These are phyloP conservation scores for Ophion slaviceki DNA, from an alignment of 2,888 invertebrate genomes.

Conservation along the genomic window DNA sequence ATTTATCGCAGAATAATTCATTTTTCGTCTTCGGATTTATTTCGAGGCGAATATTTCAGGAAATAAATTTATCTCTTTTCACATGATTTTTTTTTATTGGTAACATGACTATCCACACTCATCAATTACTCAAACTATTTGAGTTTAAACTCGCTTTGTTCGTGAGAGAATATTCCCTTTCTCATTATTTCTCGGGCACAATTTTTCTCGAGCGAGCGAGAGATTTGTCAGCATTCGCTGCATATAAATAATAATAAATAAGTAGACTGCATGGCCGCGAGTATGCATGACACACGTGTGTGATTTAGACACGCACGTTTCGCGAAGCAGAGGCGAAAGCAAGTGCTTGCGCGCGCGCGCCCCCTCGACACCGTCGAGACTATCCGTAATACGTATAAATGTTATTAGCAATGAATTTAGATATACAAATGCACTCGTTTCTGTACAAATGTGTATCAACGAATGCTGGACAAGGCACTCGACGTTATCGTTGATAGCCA, in stretches of 20 bases:
- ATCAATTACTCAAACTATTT: background rate
- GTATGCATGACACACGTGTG: conserved; percentile 40
- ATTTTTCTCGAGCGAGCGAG: conserved; percentile 1
- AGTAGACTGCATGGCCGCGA: conserved; percentile 11
- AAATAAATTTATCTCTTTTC: too few relatives aligned
- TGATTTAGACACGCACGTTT: conserved; percentile 61
- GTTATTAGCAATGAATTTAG: conserved; percentile 24
- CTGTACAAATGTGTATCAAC: background rate
- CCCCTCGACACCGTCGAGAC: conserved; percentile 37
- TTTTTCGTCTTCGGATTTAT: too few relatives aligned
- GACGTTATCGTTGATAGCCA: conserved; percentile 39
- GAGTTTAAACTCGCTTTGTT: conserved; percentile 27
- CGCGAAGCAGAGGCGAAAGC: conserved; percentile 60
- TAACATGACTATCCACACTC: background rate
- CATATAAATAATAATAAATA: conserved; percentile 41
- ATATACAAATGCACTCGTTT: background rate
- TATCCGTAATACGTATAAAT: background rate
- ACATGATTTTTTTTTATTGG: background rate
- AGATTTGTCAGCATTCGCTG: conserved; percentile 3
- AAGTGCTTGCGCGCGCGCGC: conserved; percentile 55
- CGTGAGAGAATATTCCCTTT: conserved; percentile 54
- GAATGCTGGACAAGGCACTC: conserved; percentile 10
- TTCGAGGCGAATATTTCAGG: too few relatives aligned
- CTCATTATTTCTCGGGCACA: conserved; percentile 46
- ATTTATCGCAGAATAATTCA: too few relatives aligned